Evolutionary conservation across 92 coral and sea anemone genomes (phyloP), one percentile per base, ranked within the genome.

Genomic region (Porites lobata): DNA sequence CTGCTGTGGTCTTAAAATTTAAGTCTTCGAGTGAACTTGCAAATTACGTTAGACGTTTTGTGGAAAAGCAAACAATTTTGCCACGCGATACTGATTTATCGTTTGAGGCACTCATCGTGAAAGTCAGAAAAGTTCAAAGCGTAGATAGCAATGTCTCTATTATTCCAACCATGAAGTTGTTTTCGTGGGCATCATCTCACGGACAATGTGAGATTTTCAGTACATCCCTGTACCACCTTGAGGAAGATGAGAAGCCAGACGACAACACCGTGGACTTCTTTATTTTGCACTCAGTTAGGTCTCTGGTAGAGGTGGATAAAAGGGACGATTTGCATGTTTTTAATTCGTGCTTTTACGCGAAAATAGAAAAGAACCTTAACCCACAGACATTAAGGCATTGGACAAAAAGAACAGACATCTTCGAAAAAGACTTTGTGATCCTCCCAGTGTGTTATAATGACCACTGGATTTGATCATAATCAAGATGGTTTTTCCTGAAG

Each of bases 331-430:
- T 72, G 2, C 13, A 53, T 43, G 52, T 76, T n/a, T 76, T 76
- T 50, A 53, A 53, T 62, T 76, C 51, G 1, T 53, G 81, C 21
- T 76, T 57, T 56, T 76, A 76, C 38, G 4, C 47, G 15, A 57
- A 76, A 54, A 14, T 76, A 10, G 20, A 8, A 24, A 8, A 8
- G 9, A 29, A 76, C 8, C 22, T 76, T 53, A 76, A 76, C 38
- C 81, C 66, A 56, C 54, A 11, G 32, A 12, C 81, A 18, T 57
- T 22, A 76, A 56, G 81, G 52, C 54, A 62, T 19, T 76, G 81
- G 81, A 76, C 81, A 20, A 76, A 57, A 13, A 76, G 11, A 8
- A 15, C 57, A 4, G 2, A 76, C 26, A 52, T 76, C 12, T 76
- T 76, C 10, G 47, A 76, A 29, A 76, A 76, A 50, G 9, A 53